Evolutionary conservation across 1,140 invertebrate species (phyloP).

Genomic region (Chlorops oryzae): DNA sequence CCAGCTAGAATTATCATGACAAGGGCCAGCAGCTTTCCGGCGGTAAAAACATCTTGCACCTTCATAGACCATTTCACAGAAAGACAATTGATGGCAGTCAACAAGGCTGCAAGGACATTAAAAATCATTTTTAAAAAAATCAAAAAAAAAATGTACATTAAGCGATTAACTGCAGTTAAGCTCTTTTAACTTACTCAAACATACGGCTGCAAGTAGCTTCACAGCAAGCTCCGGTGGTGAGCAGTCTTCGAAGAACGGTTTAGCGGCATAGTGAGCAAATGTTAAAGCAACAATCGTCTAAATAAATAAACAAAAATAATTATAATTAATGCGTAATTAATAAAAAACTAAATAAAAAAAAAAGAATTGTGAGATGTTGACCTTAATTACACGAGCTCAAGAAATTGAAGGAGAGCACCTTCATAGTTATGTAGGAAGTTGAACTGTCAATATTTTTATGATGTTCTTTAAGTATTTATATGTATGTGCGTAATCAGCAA

Average conservation of each 20-base stretch:
- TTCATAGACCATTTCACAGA: slow-evolving; percentile 84
- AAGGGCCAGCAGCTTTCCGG: slow-evolving; percentile 80
- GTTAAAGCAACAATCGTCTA: slow-evolving; percentile 79
- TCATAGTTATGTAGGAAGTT: background rate
- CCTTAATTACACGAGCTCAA: background rate
- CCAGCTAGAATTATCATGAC: slow-evolving; percentile 77
- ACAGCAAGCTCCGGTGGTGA: slow-evolving; percentile 59
- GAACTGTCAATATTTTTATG: background rate
- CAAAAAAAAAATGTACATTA: background rate
- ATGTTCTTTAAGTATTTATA: no score
- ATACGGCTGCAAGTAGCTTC: slow-evolving; percentile 64
- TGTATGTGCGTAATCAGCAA: no score
- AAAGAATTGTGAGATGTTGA: background rate
- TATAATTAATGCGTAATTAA: background rate
- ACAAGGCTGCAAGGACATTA: slow-evolving; percentile 58
- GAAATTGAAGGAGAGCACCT: background rate
- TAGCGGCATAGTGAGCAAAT: slow-evolving; percentile 70
- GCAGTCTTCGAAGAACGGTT: slow-evolving; percentile 77
- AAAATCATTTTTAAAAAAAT: background rate
- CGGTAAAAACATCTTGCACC: slow-evolving; percentile 85
- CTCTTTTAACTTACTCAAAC: slow-evolving; percentile 62
- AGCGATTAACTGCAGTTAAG: background rate
- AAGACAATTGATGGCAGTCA: slow-evolving; percentile 83
- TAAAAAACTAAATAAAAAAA: no score
- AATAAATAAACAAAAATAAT: slow-evolving; percentile 13